A percentile compares a stretch with the other conserved stretches of the same genome.
phyloP scores from a whole-genome alignment of 2,797 vertebrate genomes.

The Morus bassanus region DNA sequence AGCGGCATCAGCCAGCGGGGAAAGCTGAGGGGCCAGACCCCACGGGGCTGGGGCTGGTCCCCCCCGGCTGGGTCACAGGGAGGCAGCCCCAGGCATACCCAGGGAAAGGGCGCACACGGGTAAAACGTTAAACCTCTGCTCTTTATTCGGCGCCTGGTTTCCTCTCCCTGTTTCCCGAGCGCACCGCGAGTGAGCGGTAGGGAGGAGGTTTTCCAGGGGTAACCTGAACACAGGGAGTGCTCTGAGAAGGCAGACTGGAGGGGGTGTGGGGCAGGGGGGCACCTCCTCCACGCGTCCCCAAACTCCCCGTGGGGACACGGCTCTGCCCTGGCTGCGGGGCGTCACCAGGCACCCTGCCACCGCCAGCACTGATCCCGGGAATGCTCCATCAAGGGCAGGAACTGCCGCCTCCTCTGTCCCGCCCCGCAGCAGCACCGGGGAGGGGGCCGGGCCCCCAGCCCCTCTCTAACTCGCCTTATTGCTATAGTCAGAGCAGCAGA shows the following conservation, averaged over 20 bases:
- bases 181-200: background rate
- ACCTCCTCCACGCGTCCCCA: background rate
- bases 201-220: background rate
- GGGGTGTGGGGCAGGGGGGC: background rate
- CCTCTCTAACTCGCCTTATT: slow-evolving; percentile 63
- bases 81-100: background rate
- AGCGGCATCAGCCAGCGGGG: accelerated
- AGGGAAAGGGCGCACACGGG: background rate
- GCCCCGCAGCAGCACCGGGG: background rate
- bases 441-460: background rate
- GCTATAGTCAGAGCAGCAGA: slow-evolving; percentile 59
- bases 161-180: background rate
- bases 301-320: background rate
- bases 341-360: background rate
- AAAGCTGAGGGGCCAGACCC: accelerated
- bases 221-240: background rate
- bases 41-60: background rate
- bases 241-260: background rate
- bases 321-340: background rate
- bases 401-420: background rate
- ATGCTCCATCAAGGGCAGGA: background rate
- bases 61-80: background rate
- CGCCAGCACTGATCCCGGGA: background rate
- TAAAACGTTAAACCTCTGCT: slow-evolving; percentile 74
- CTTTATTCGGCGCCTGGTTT: slow-evolving; percentile 45